Evolutionary conservation across 2,888 invertebrate species (phyloP), one percentile per base, ranked within the genome.

Genomic region (Trissonchulus latispiculum): DNA sequence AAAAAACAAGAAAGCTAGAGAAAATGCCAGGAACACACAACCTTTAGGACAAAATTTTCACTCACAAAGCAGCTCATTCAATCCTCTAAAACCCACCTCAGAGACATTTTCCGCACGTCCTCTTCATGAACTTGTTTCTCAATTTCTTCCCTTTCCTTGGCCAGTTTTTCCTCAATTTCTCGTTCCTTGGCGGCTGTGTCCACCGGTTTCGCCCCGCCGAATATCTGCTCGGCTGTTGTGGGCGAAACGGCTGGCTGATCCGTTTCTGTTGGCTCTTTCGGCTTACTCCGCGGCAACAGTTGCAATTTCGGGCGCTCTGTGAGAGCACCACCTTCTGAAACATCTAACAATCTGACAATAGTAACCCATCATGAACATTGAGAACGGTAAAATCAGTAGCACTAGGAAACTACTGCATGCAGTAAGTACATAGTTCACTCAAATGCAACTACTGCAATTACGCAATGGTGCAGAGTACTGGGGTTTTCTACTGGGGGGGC

Each of bases 151-250:
- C 82, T 79, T 28, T 83, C 77, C 23, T 79, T 79, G 28, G 79
- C 76, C 31, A 84, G 77, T 75, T 83, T 81, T 61, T 81, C 80
- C 35, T 77, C 74, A 2, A 79, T 77, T 0, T 83, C 83, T 1
- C 80, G 80, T n/a, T 77, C 75, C n/a, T 79, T 79, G 2, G 79
- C 77, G 0, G 82, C 80, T 59, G 83, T 80, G 76, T 83, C 83
- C 74, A 81, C 82, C 0, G 83, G 82, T 1, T 81, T 82, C 36
- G 78, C 77, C 73, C 79, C 72, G 59, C 73, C 73, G 61, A 73
- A 73, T n/a, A 73, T 73, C 23, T 37, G n/a, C 59, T 71, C 36
- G 18, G 68, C 68, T 15, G n/a, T n/a, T 8, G n/a, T 31, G 3
- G 15, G 64, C 3, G 3, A 8, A 3, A n/a, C 37, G 8, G 48